These are phyloP conservation scores for Coilia nasus DNA, from an alignment of 2,797 vertebrate species.

Conservation along the genomic window DNA sequence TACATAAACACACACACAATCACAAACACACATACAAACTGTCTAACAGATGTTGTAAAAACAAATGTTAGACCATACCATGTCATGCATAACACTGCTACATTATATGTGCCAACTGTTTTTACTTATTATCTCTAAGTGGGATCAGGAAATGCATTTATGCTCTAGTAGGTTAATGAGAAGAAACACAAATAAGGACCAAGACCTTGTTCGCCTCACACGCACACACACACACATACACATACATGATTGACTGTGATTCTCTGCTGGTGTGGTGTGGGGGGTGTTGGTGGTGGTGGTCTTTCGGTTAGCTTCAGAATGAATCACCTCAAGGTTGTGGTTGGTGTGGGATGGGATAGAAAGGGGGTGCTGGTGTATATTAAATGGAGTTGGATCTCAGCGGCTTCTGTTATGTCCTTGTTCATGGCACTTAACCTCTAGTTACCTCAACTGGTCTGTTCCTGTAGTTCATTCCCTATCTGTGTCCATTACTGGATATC, in stretches of 20 bases:
- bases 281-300: too few species aligned
- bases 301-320: too few species aligned
- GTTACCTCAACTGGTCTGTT: too few species aligned
- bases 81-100: not conserved
- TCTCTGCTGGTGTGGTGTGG: too few species aligned
- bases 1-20: not conserved
- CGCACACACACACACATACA: constrained; percentile 23
- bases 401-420: too few species aligned
- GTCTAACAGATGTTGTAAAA: not conserved
- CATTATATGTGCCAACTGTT: not conserved
- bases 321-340: too few species aligned
- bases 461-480: too few species aligned
- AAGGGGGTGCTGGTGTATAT: too few species aligned
- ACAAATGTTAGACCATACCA: not conserved
- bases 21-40: constrained; percentile 21
- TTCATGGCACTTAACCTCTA: too few species aligned
- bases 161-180: not conserved
- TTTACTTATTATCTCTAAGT: not conserved
- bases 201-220: not conserved
- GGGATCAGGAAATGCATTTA: not conserved
- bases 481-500: too few species aligned
- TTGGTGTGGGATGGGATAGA: too few species aligned
- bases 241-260: not conserved
- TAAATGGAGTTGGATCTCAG: too few species aligned
- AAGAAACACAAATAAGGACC: not conserved